Percentiles rank a stretch among this genome's conserved stretches.
Evolutionary conservation across 2,113 vertebrate genomes (phyloP).

Genomic region (Urocitellus parryii): DNA sequence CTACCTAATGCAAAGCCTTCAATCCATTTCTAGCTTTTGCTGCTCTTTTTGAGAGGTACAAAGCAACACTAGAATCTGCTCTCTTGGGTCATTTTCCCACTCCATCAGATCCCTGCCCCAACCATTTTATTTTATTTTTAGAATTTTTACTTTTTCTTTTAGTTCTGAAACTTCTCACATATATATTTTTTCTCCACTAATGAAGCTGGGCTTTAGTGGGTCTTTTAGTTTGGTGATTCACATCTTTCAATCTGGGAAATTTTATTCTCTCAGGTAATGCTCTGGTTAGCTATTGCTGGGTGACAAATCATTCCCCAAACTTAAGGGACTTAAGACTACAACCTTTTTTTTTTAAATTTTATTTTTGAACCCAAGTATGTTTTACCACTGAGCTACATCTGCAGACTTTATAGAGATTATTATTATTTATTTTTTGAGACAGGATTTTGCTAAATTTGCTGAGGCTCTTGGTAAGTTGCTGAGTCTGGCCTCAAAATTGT

Average conservation of each 20-base stretch:
- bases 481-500: too few relatives aligned
- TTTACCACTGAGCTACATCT: too few relatives aligned
- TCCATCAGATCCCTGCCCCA: not conserved
- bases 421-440: too few relatives aligned
- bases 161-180: constrained; percentile 15
- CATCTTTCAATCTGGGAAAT: not conserved
- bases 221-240: not conserved
- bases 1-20: not conserved
- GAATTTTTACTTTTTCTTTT: not conserved
- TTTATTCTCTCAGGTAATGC: not conserved
- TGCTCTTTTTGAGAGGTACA: not conserved
- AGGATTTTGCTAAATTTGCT: too few relatives aligned
- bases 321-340: not conserved
- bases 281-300: not conserved
- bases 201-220: not conserved
- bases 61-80: not conserved
- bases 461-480: too few relatives aligned
- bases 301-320: not conserved
- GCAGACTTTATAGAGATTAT: too few relatives aligned
- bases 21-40: not conserved
- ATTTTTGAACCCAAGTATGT: too few relatives aligned
- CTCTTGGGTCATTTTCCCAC: not conserved
- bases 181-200: not conserved
- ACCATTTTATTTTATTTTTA: not conserved
- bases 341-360: not conserved